Percentiles rank a stretch among this genome's conserved stretches.
phyloP scores from a whole-genome alignment of 2,113 vertebrate species.

The Xerus inauris region DNA sequence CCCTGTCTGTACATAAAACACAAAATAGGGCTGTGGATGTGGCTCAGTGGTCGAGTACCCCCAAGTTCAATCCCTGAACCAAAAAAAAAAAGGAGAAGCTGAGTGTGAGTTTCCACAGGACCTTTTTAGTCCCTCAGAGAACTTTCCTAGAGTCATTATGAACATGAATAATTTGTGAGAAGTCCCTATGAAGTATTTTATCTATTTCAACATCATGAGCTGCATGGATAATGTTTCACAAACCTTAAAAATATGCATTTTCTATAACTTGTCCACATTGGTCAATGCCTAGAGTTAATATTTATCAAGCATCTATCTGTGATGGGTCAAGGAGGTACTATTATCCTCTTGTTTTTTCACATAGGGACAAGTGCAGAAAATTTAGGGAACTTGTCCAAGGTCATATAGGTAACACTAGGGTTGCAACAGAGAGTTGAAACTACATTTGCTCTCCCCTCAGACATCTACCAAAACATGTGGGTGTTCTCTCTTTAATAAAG shows the following conservation, averaged over 20 bases:
- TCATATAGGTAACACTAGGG: neutral
- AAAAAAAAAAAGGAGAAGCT: too few relatives aligned
- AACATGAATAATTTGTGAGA: neutral
- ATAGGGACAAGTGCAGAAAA: neutral
- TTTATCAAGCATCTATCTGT: neutral
- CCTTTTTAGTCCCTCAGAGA: too few relatives aligned
- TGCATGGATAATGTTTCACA: neutral
- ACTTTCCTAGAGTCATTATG: neutral
- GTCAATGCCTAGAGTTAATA: neutral
- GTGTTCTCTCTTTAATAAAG: neutral
- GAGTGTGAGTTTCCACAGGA: neutral
- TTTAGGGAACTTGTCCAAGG: neutral
- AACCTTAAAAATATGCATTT: neutral
- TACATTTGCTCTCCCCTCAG: neutral
- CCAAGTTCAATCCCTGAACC: too few relatives aligned
- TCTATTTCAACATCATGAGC: constrained; percentile 1
- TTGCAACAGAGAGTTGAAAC: neutral
- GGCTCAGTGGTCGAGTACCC: too few relatives aligned
- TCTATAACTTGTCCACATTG: neutral
- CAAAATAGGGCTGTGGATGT: too few relatives aligned
- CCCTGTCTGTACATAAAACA: too few relatives aligned
- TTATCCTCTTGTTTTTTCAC: neutral
- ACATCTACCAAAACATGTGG: neutral
- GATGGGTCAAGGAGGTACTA: neutral
- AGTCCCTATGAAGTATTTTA: neutral